Base-by-base conservation (phyloP, 2,888 invertebrate genomes). In the Drosophila flavopinicola region DNA sequence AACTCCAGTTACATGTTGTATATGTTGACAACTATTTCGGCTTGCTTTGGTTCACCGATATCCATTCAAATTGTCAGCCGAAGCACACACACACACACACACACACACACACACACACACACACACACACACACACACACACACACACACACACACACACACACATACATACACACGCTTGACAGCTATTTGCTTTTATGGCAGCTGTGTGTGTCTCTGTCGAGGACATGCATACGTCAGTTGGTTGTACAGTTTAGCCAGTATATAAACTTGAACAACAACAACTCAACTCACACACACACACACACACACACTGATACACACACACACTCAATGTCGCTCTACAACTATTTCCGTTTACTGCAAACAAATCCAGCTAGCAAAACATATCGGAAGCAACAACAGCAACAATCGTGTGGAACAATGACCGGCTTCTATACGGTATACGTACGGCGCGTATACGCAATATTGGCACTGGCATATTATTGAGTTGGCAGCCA, bases 101-200 rank as follows among this genome's bases (percentile, higher is more conserved):
- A 52, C 38, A 58, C 10, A 66, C 38, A 52, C 52, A 53, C 47
- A 52, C 29, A 27, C 10, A 53, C 20, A 33, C 24, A 17, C 24
- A 51, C 45, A 30, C 23, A 10, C n/a, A n/a, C 13, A 52, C 38
- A 58, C 10, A 66, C 38, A 52, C 52, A 53, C 47, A 52, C 29
- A 27, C 10, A 53, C 20, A 33, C 24, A 17, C 24, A 51, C 45
- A 27, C 10, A 53, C 20, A 33, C 24, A 17, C 24, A 51, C 45
- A 30, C 23, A 10, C n/a, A n/a, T n/a, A 52, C 38, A 58, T 7
- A 66, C 38, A 52, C 52, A 53, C 47, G 54, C 29, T 51, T 59
- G 84, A 83, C 84, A 85, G 73, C 67, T 85, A 85, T 85, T 83
- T 85, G 80, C 80, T 85, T 85, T 85, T 83, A 80, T 83, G 79